Evolutionary conservation across 2,888 invertebrate species (phyloP).

Genomic region (Harpagoxenus sublaevis): DNA sequence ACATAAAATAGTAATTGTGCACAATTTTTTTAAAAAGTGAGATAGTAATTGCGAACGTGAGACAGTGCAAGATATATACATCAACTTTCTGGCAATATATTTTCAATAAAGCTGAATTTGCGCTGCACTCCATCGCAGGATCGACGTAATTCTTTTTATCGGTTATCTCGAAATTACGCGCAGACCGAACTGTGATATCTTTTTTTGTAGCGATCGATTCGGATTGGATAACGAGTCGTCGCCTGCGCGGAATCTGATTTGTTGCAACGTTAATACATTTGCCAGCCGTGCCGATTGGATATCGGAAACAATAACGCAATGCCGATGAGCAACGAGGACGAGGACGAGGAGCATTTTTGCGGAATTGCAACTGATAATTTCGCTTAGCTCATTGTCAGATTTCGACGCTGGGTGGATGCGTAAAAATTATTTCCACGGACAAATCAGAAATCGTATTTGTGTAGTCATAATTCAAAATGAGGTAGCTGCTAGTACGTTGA

Average conservation of each 20-base stretch:
- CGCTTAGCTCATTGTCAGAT: neutral
- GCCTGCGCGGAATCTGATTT: constrained; percentile 54
- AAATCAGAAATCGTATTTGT: neutral
- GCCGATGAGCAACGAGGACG: constrained; percentile 42
- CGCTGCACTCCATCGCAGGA: neutral
- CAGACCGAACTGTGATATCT: constrained; percentile 15
- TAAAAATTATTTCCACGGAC: neutral
- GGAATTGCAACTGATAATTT: constrained; percentile 28
- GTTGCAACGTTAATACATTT: constrained; percentile 55
- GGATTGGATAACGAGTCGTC: constrained; percentile 54
- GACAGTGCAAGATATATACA: neutral
- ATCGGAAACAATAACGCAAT: constrained; percentile 55
- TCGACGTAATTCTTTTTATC: constrained; percentile 48
- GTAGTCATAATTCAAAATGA: neutral
- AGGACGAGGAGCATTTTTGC: constrained; percentile 22
- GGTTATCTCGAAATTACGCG: constrained; percentile 36
- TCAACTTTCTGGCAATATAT: neutral
- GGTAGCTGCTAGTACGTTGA: neutral
- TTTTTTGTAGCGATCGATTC: constrained; percentile 44
- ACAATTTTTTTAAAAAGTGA: neutral
- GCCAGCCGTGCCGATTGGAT: constrained; percentile 47
- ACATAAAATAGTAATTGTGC: neutral
- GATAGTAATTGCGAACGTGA: neutral
- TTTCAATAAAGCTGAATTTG: constrained; percentile 11
- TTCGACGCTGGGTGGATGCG: neutral